phyloP scores from a whole-genome alignment of 2,113 vertebrate species.

The Aegithalos caudatus region DNA sequence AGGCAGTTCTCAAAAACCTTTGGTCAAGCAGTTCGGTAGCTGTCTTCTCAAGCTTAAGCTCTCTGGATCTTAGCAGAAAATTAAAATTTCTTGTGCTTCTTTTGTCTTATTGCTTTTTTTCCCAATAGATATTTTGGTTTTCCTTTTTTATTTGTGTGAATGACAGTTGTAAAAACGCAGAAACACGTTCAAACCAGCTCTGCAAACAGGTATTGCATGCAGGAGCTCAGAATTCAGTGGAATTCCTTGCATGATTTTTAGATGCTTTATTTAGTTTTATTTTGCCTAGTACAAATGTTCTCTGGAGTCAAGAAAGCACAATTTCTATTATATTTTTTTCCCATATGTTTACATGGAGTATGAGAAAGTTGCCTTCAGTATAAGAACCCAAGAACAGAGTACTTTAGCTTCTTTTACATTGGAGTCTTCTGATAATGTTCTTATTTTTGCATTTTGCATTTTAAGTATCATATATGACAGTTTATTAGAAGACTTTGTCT shows the following conservation, averaged over 20 bases:
- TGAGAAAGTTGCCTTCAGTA: neutral
- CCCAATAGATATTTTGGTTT: neutral
- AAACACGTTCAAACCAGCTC: neutral
- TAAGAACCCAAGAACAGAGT: neutral
- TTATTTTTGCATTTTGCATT: neutral
- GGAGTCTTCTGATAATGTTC: neutral
- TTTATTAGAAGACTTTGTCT: neutral
- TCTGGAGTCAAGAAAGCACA: neutral
- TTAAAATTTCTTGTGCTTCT: neutral
- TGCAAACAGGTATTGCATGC: neutral
- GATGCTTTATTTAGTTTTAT: neutral
- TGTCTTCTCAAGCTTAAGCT: neutral
- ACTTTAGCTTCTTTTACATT: neutral
- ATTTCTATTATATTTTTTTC: neutral
- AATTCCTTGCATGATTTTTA: neutral
- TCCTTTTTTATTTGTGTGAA: neutral
- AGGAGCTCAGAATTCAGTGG: neutral
- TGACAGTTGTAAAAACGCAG: neutral
- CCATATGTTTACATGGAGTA: neutral
- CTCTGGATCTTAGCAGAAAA: neutral
- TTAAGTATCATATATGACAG: neutral
- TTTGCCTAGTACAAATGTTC: neutral
- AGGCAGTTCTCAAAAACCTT: neutral
- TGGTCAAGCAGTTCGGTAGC: neutral
- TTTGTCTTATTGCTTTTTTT: neutral